Base-by-base conservation (phyloP, 2,888 invertebrate species). In the Tachina lurida region DNA sequence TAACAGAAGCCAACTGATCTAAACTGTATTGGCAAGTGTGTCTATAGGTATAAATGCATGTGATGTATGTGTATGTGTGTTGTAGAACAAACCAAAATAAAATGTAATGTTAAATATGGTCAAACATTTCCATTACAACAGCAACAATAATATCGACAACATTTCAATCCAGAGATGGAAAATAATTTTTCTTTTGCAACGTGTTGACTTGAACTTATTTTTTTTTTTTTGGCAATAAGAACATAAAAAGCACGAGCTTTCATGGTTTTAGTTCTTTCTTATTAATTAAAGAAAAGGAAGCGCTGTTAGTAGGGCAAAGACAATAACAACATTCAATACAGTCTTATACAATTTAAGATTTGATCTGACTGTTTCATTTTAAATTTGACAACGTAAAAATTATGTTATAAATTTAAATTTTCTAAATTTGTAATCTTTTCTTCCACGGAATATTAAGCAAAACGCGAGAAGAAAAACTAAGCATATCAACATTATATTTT, bases 21-120 rank as follows among this genome's bases (percentile, higher is more conserved):
- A 47, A 52, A 77, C 62, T 71, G 17, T 71, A 79, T 79, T 71
- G 71, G 56, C 79, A 79, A 71, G 49, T 74, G 74, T 15, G 15
- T 8, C 13, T 13, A 13, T 13, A 65, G 2, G 15, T 49, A 15
- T 49, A 49, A 49, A 15, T 49, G 15, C 15, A 15, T 49, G 15
- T n/a, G n/a, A 15, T 49, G 13, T 49, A 49, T 15, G 31, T 49
- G 31, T n/a, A n/a, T 22, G 10, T n/a, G 19, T 19, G 2, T 68
- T 56, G 19, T 71, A 54, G 43, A 22, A 56, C 43, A 62, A 54
- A 22, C 39, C 39, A 54, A 56, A 70, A 70, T 19, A 70, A 70
- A 68, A 68, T 68, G 12, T 47, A 39, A 41, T 74, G 45, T 60
- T 60, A 73, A 73, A 74, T 67, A 67, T 62, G 68, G 31, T 62